Conservation (phyloP, 2,888 invertebrate species). For the Electrophaes corylata region DNA sequence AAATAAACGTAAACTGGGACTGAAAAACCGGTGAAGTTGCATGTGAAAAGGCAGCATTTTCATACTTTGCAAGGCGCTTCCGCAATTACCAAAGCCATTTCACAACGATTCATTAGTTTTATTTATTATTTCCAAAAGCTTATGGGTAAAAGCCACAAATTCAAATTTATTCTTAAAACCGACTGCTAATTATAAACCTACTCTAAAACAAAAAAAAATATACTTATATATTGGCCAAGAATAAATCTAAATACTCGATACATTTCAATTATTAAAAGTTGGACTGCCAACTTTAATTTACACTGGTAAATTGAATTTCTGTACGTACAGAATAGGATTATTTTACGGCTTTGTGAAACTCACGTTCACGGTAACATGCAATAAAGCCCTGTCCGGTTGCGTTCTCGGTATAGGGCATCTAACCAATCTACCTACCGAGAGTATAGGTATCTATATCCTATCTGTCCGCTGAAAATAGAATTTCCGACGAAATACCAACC, state of each 20-base stretch:
- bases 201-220: no score
- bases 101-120: background rate
- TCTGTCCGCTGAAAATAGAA: conserved; percentile 13
- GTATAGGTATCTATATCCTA: conserved; percentile 8
- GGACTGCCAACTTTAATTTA: no score
- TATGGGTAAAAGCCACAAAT: no score
- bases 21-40: no score
- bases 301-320: background rate
- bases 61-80: conserved; percentile 21
- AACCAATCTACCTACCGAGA: background rate
- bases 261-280: no score
- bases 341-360: conserved; percentile 4
- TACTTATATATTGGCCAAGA: no score
- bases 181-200: no score
- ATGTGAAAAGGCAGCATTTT: conserved; percentile 4
- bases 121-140: background rate
- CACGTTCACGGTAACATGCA: background rate
- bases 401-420: conserved; percentile 2
- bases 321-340: background rate
- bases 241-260: no score
- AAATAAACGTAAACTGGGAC: no score
- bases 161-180: no score
- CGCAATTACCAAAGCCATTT: conserved; percentile 23
- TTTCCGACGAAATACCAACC: conserved; percentile 17
- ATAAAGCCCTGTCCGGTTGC: background rate